Conservation (phyloP, 2,888 invertebrate species). For the Pandemis corylana region DNA sequence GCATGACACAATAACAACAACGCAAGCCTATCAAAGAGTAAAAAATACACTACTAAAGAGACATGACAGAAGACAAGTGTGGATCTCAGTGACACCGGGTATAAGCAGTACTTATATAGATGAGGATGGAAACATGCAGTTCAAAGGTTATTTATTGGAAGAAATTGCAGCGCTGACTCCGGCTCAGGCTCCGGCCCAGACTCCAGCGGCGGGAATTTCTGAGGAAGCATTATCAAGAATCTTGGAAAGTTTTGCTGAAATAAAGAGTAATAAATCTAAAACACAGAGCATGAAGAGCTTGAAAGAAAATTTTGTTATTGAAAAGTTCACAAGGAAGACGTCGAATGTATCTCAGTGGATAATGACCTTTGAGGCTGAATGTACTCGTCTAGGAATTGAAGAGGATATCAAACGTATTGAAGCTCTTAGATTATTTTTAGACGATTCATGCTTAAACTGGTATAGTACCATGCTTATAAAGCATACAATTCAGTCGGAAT, state of each 20-base stretch:
- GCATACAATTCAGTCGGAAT: no score
- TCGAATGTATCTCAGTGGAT: constrained; percentile 36
- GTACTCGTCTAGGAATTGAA: constrained; percentile 36
- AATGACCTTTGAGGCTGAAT: constrained; percentile 37
- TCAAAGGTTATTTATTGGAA: constrained; percentile 6
- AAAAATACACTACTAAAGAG: constrained; percentile 1
- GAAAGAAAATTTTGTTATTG: constrained; percentile 15
- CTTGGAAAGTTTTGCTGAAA: constrained; percentile 18
- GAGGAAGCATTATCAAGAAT: constrained; percentile 16
- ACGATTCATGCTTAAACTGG: no score
- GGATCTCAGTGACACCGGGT: constrained; percentile 37
- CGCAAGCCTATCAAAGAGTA: not conserved
- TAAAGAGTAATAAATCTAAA: not conserved
- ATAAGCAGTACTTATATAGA: constrained; percentile 16
- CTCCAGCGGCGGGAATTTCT: not conserved
- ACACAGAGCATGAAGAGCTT: not conserved
- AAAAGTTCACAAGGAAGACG: constrained; percentile 39
- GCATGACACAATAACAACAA: not conserved
- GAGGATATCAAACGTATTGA: constrained; percentile 21
- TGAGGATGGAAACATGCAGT: constrained; percentile 33
- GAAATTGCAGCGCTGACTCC: no score
- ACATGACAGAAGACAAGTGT: constrained; percentile 14
- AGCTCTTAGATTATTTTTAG: constrained; percentile 22
- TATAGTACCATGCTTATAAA: no score
- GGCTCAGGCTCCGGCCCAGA: no score